Conservation (phyloP, 2,888 invertebrate genomes). For the Copidosoma aretas region DNA sequence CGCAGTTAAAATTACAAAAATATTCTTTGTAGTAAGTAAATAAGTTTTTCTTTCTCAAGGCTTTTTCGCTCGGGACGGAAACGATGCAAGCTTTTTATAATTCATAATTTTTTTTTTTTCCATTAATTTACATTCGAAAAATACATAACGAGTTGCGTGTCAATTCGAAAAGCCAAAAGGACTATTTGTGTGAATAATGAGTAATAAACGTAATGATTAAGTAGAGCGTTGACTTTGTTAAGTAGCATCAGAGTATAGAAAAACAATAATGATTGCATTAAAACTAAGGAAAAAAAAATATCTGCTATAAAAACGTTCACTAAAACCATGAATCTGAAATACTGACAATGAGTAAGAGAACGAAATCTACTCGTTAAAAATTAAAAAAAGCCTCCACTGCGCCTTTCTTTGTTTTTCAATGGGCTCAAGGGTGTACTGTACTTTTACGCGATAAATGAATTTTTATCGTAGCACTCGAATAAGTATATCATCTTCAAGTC, state of each 20-base stretch:
- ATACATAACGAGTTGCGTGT: too few relatives aligned
- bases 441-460: too few relatives aligned
- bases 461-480: too few relatives aligned
- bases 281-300: conserved; percentile 35
- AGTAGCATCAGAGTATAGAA: conserved; percentile 53
- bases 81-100: conserved; percentile 16
- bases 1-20: background rate
- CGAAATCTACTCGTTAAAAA: conserved; percentile 46
- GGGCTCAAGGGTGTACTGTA: too few relatives aligned
- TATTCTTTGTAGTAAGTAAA: background rate
- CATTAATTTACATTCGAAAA: conserved; percentile 8
- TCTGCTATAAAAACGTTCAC: conserved; percentile 43
- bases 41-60: conserved; percentile 19
- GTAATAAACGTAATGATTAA: conserved; percentile 43
- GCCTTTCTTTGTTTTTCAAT: conserved; percentile 23
- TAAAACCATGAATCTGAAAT: conserved; percentile 60
- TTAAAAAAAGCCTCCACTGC: conserved; percentile 59
- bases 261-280: conserved; percentile 1
- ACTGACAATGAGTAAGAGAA: conserved; percentile 50
- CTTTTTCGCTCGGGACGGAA: conserved; percentile 35
- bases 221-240: conserved; percentile 55
- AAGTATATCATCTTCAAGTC: too few relatives aligned
- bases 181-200: background rate
- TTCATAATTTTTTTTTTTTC: conserved; percentile 4
- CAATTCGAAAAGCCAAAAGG: conserved; percentile 18